Percentiles rank a stretch among this genome's conserved stretches.
These are phyloP conservation scores for Ptilorrhoa leucosticta DNA, from an alignment of 2,113 vertebrate genomes.

Conservation along the genomic window DNA sequence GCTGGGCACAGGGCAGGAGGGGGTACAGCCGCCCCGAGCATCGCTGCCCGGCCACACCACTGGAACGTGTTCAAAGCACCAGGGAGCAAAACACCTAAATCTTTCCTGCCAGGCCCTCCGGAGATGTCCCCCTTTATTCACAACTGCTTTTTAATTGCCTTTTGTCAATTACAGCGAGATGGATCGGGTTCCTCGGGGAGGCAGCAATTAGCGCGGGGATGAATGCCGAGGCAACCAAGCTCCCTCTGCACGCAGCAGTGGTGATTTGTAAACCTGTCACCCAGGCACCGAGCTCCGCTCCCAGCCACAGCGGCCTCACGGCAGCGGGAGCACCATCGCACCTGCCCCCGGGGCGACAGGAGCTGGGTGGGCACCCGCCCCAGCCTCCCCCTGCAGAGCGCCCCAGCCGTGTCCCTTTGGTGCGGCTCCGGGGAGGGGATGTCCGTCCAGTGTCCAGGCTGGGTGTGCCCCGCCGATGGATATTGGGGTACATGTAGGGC, in stretches of 20 bases:
- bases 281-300: neutral
- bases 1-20: neutral
- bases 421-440: neutral
- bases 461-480: accelerated
- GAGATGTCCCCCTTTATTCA: conserved; percentile 51
- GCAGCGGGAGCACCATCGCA: neutral
- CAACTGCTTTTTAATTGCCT: conserved; percentile 61
- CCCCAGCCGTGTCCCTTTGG: accelerated
- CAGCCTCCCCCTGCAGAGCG: neutral
- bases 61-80: neutral
- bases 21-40: accelerated
- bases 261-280: conserved; percentile 65
- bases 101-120: neutral
- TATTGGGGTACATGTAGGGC: accelerated
- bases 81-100: conserved; percentile 29
- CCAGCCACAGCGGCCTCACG: neutral
- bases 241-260: neutral
- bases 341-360: accelerated
- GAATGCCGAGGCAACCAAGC: conserved; percentile 38
- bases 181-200: conserved; percentile 46
- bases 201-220: conserved; percentile 41
- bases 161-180: conserved; percentile 58
- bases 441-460: accelerated
- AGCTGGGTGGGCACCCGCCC: accelerated
- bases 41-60: accelerated